A percentile compares a stretch with the other conserved stretches of the same genome.
Evolutionary conservation across 2,888 invertebrate genomes (phyloP).

Genomic region (Sicus ferrugineus): DNA sequence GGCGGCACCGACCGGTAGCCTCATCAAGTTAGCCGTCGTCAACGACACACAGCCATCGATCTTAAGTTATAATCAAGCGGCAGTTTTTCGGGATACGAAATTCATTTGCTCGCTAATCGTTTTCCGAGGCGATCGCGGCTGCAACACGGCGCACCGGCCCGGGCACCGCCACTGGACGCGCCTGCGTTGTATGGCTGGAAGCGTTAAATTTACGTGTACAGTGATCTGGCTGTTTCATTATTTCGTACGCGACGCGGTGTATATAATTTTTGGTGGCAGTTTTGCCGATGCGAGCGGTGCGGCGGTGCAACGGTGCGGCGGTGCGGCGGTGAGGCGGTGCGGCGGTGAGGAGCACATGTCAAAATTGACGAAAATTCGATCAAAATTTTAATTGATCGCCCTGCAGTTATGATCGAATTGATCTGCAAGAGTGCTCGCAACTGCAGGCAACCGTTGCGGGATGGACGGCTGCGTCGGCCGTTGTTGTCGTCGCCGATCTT

Average conservation of each 20-base stretch:
- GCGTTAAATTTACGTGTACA: slow-evolving; percentile 41
- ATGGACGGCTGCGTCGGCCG: slow-evolving; percentile 26
- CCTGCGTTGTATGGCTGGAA: slow-evolving; percentile 27
- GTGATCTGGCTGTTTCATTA: slow-evolving; percentile 39
- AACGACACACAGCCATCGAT: slow-evolving; percentile 60
- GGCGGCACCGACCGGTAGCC: slow-evolving; percentile 49
- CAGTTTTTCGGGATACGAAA: slow-evolving; percentile 45
- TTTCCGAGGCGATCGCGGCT: slow-evolving; percentile 42
- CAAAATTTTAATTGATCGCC: slow-evolving; percentile 66
- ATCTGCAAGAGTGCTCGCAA: slow-evolving; percentile 44
- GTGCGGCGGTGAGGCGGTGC: no score
- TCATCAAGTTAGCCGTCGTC: slow-evolving; percentile 62
- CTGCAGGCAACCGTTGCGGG: slow-evolving; percentile 12
- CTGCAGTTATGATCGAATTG: slow-evolving; percentile 64
- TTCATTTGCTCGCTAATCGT: slow-evolving; percentile 63
- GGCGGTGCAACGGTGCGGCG: no score
- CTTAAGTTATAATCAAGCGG: slow-evolving; percentile 56
- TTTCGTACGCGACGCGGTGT: slow-evolving; percentile 17
- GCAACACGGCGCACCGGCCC: slow-evolving; percentile 5
- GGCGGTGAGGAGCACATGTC: slow-evolving; percentile 54
- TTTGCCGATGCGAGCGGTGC: slow-evolving; percentile 9
- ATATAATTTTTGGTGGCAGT: slow-evolving; percentile 23
- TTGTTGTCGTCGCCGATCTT: slow-evolving; percentile 49
- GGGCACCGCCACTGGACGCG: slow-evolving; percentile 4
- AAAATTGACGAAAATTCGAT: slow-evolving; percentile 65